Conservation (phyloP, 1,140 invertebrate genomes). For the Drosophila arawakana region DNA sequence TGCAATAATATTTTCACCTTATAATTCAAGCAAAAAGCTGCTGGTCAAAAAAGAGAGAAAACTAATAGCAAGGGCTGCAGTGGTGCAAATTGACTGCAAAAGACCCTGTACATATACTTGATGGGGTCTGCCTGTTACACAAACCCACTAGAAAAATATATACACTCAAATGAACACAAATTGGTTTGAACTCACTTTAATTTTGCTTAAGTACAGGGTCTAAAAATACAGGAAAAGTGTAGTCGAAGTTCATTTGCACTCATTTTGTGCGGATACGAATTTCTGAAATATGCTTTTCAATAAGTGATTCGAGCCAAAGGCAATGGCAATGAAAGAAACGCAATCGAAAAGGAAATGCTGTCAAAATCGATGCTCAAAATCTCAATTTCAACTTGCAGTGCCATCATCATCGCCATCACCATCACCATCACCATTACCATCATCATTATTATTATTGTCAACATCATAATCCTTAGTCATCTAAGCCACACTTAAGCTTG, state of each 20-base stretch:
- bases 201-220: no score
- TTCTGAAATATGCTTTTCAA: conserved; percentile 71
- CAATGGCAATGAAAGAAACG: conserved; percentile 23
- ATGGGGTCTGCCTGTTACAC: no score
- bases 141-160: no score
- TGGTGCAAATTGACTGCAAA: no score
- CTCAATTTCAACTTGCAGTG: conserved; percentile 52
- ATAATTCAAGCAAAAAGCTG: conserved; percentile 54
- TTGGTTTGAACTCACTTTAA: no score
- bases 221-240: not conserved
- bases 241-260: conserved; percentile 63
- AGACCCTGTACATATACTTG: no score
- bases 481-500: conserved; percentile 70
- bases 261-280: conserved; percentile 63
- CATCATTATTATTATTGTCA: conserved; percentile 24
- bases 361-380: conserved; percentile 61
- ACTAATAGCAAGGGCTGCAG: no score
- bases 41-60: not conserved
- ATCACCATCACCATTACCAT: conserved; percentile 7
- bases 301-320: conserved; percentile 29
- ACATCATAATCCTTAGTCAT: conserved; percentile 44
- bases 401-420: not conserved
- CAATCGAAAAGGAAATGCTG: conserved; percentile 33
- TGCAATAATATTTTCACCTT: conserved; percentile 77
- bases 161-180: no score